These are phyloP conservation scores for Calephelis virginiensis DNA, from an alignment of 1,140 invertebrate species.

Conservation along the genomic window DNA sequence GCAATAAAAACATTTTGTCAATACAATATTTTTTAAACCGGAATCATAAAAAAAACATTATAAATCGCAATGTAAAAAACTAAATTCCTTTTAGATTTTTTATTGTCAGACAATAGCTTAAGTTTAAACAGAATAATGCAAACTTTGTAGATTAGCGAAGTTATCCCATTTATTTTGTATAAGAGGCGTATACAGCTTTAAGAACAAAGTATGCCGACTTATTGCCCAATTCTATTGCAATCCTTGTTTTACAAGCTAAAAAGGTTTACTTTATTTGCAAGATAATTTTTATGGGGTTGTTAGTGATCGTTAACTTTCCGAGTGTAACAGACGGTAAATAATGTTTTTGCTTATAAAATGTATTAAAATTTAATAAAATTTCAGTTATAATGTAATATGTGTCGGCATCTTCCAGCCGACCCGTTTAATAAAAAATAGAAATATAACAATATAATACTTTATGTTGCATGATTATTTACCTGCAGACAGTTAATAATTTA, in stretches of 20 bases:
- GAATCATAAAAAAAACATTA: not conserved
- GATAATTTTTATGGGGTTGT: not conserved
- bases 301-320: not conserved
- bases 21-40: too few relatives aligned
- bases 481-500: too few relatives aligned
- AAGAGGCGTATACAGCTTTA: not conserved
- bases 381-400: too few relatives aligned
- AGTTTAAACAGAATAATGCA: not conserved
- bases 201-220: constrained; percentile 11
- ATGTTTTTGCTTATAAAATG: too few relatives aligned
- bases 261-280: constrained; percentile 2
- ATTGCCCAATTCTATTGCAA: constrained; percentile 2
- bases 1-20: not conserved
- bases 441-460: too few relatives aligned
- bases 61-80: not conserved
- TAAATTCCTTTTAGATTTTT: not conserved
- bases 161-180: not conserved
- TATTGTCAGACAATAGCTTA: not conserved
- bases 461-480: too few relatives aligned
- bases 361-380: too few relatives aligned
- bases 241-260: not conserved
- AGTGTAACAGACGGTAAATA: too few relatives aligned
- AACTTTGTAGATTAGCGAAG: constrained; percentile 3
- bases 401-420: too few relatives aligned
- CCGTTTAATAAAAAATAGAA: too few relatives aligned